Conservation (phyloP, 2,888 invertebrate genomes). For the Calliopum simillimum region DNA sequence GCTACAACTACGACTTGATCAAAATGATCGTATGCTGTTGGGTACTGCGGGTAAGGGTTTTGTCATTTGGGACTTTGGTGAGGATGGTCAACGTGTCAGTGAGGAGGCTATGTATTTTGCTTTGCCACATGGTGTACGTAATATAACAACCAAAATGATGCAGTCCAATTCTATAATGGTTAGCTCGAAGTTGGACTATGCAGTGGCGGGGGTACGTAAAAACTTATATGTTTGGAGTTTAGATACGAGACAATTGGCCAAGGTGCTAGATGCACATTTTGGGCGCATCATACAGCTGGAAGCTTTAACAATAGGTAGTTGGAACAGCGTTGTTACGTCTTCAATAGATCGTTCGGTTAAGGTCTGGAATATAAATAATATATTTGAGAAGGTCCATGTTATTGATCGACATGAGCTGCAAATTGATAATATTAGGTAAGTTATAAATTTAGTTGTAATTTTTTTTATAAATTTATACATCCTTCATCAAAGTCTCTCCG, state of each 20-base stretch:
- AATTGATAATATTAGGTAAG: conserved; percentile 88
- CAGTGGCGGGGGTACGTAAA: conserved; percentile 95
- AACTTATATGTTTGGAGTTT: conserved; percentile 95
- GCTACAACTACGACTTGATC: conserved; percentile 85
- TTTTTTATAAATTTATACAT: not conserved
- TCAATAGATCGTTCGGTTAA: conserved; percentile 98
- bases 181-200: conserved; percentile 89
- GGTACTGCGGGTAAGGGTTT: conserved; percentile 89
- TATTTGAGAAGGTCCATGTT: conserved; percentile 96
- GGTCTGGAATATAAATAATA: conserved; percentile 97
- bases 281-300: conserved; percentile 94
- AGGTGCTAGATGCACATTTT: conserved; percentile 96
- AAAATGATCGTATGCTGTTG: conserved; percentile 82
- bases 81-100: conserved; percentile 63
- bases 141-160: conserved; percentile 92
- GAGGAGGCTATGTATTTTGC: conserved; percentile 75
- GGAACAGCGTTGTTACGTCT: conserved; percentile 96
- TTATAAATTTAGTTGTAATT: not conserved
- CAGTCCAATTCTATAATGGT: conserved; percentile 92
- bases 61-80: conserved; percentile 82
- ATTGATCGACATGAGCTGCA: conserved; percentile 96
- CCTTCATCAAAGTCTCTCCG: conserved; percentile 74
- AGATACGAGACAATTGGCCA: conserved; percentile 83
- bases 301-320: conserved; percentile 86
- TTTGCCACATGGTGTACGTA: conserved; percentile 88